phyloP scores from a whole-genome alignment of 1,140 invertebrate species.

The Calliphora vicina region DNA sequence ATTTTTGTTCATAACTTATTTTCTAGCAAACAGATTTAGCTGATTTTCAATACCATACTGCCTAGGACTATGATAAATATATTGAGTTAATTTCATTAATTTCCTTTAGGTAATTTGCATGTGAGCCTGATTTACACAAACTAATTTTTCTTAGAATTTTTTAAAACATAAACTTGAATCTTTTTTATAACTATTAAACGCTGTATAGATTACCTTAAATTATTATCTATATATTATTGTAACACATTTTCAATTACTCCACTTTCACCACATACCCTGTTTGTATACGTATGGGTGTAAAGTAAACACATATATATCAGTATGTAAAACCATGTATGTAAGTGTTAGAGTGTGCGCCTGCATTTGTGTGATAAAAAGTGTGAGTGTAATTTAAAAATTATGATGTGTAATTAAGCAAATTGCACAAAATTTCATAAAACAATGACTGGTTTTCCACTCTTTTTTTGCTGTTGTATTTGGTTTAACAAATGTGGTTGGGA shows the following conservation, averaged over 20 bases:
- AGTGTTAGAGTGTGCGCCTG: not conserved
- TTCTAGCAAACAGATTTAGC: no score
- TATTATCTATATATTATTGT: no score
- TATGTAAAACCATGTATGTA: not conserved
- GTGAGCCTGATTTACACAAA: no score
- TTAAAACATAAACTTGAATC: no score
- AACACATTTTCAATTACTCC: not conserved
- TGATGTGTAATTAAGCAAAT: constrained; percentile 35
- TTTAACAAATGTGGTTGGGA: not conserved
- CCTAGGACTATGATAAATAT: no score
- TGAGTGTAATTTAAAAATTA: constrained; percentile 29
- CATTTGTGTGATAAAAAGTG: not conserved
- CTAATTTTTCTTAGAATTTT: no score
- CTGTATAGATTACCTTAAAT: no score
- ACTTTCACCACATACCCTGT: not conserved
- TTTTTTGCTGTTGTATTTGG: not conserved
- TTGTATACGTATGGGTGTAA: not conserved
- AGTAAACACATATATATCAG: not conserved
- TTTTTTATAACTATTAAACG: no score
- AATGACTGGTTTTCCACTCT: not conserved
- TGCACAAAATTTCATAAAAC: constrained; percentile 20
- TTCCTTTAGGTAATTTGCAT: no score
- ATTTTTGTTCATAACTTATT: no score
- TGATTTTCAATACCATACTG: no score
- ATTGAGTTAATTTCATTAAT: no score